Evolutionary conservation across 2,113 vertebrate species (phyloP).

Genomic region (Malurus elegans): DNA sequence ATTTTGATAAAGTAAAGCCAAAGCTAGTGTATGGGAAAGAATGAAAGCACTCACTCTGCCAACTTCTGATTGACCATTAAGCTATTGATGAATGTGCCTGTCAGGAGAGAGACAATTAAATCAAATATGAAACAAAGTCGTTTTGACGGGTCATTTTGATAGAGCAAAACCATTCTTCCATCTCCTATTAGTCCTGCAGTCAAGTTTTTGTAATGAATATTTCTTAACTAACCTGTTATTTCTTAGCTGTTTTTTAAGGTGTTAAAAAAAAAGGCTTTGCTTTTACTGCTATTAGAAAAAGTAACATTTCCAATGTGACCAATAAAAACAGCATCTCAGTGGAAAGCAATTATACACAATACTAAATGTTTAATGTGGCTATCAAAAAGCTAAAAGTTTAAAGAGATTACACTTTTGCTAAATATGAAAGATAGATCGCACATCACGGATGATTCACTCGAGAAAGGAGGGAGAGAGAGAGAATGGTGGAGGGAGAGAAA

Average conservation of each 20-base stretch:
- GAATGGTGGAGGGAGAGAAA: not conserved
- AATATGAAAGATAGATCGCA: conserved; percentile 41
- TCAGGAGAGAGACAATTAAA: conserved; percentile 99
- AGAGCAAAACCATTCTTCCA: conserved; percentile 92
- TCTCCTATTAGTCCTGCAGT: conserved; percentile 88
- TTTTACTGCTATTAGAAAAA: conserved; percentile 38
- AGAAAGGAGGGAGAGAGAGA: not conserved
- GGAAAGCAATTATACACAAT: conserved; percentile 41
- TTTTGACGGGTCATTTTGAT: conserved; percentile 96
- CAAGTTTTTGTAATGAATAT: conserved; percentile 83
- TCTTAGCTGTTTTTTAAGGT: conserved; percentile 65
- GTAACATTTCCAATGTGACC: conserved; percentile 10
- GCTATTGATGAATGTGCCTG: conserved; percentile 99
- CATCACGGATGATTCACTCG: conserved; percentile 2
- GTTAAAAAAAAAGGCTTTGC: conserved; percentile 24
- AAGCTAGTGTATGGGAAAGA: conserved; percentile 91
- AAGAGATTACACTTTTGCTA: conserved; percentile 58
- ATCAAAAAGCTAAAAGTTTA: conserved; percentile 40
- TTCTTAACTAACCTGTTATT: conserved; percentile 77
- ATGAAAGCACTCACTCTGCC: conserved; percentile 94
- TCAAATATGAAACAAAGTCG: conserved; percentile 99
- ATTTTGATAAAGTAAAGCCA: conserved; percentile 95
- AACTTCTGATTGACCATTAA: conserved; percentile 99
- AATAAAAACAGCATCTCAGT: conserved; percentile 43
- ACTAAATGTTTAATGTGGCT: conserved; percentile 41